Evolutionary conservation across 2,113 vertebrate species (phyloP).

Genomic region (Corydoras maculifer): DNA sequence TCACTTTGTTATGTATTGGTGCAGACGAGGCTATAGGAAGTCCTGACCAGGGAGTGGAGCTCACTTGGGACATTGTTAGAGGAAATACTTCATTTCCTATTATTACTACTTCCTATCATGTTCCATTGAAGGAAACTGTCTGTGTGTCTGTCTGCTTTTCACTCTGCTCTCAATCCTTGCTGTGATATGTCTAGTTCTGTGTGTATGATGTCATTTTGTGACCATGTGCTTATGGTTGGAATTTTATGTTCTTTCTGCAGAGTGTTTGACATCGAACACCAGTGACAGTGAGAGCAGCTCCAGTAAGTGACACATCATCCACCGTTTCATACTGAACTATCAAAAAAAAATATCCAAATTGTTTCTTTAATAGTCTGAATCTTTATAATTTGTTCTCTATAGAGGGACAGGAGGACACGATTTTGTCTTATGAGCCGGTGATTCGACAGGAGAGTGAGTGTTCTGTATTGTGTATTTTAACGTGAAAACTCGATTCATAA

Average conservation of each 20-base stretch:
- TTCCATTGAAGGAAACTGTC: slow-evolving; percentile 50
- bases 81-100: slow-evolving; percentile 68
- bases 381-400: slow-evolving; percentile 36
- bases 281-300: slow-evolving; percentile 99
- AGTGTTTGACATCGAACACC: slow-evolving; percentile 97
- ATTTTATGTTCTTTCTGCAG: slow-evolving; percentile 63
- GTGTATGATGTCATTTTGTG: slow-evolving; percentile 2
- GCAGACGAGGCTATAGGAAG: slow-evolving; percentile 47
- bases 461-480: not conserved
- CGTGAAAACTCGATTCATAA: not conserved
- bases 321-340: too few relatives aligned
- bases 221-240: slow-evolving; percentile 15
- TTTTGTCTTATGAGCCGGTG: slow-evolving; percentile 95
- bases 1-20: slow-evolving; percentile 38
- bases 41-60: slow-evolving; percentile 44
- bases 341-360: too few relatives aligned
- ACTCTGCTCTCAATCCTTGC: slow-evolving; percentile 25
- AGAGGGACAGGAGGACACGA: slow-evolving; percentile 97
- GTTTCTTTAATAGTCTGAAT: too few relatives aligned
- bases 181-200: slow-evolving; percentile 12
- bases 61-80: slow-evolving; percentile 51
- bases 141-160: slow-evolving; percentile 12
- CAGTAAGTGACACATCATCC: slow-evolving; percentile 75
- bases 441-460: slow-evolving; percentile 97
- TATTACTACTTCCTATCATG: slow-evolving; percentile 57